Base-by-base conservation (phyloP, 2,888 invertebrate species). In the Lordiphosa andalusiaca region DNA sequence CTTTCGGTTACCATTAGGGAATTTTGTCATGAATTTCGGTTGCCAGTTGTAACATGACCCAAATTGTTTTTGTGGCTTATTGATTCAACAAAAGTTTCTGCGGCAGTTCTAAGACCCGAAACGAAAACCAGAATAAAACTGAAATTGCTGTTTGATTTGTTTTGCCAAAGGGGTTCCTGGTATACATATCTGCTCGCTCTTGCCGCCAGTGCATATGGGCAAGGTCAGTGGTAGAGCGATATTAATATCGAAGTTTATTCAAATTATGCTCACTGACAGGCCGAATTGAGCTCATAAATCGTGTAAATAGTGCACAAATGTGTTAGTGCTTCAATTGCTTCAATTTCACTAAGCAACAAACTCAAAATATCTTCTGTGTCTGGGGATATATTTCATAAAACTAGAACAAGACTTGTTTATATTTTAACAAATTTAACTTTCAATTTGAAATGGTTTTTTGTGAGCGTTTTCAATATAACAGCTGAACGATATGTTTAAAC, bases 21-120 rank as follows among this genome's bases (percentile, higher is more conserved):
- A 76, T 78, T 73, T 87, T 88, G 87, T 86, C 88, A 82, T 88
- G 85, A 72, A 86, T 71, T 73, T 70, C 67, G 64, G 64, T 73
- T 68, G 75, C 82, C 80, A 73, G 77, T 76, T 87, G 86, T 84
- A 88, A 89, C 87, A 85, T 86, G 89, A 88, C 87, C 88, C 85
- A 87, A 85, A 87, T 88, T 72, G 71, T 67, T 74, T 66, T 67
- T 71, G 67, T 88, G 84, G 81, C 85, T 89, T 89, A 89, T 89
- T 89, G 89, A 89, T 89, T 89, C 86, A 88, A 89, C 89, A 89
- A 89, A 77, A 83, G 68, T 72, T 77, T 67, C 73, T 33, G 19
- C 12, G 71, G 65, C 74, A 74, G 67, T 74, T 80, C 82, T 76
- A 84, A 77, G 69, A 61, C 59, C 60, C 48, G 30, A 33, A 63